These are phyloP conservation scores for Onychomys arenicola DNA, from an alignment of 2,797 vertebrate genomes.

Conservation along the genomic window DNA sequence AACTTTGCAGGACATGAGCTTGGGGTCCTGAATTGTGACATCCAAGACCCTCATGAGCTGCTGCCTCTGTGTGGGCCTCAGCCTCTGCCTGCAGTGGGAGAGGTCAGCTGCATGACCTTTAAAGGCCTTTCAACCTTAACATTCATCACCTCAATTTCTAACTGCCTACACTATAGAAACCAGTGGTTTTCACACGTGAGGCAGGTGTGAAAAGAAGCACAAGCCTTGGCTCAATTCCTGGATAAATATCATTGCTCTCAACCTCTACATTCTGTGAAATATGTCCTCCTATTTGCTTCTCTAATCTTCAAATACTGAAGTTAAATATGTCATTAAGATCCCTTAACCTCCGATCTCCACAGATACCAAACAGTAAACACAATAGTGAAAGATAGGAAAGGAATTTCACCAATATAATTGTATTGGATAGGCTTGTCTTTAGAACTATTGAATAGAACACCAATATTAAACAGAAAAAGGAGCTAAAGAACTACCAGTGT, in stretches of 20 bases:
- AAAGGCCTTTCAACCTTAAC: background rate
- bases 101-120: background rate
- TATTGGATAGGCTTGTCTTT: background rate
- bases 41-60: background rate
- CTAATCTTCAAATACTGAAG: slow-evolving; percentile 29
- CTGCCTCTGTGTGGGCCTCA: background rate
- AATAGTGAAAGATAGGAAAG: background rate
- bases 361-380: background rate
- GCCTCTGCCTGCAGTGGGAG: background rate
- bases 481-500: background rate
- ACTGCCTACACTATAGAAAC: background rate
- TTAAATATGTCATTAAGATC: background rate
- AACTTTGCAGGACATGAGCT: background rate
- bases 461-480: background rate
- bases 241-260: background rate
- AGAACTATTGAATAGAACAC: too few relatives aligned
- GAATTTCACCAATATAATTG: background rate
- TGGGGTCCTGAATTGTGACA: background rate
- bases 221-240: background rate
- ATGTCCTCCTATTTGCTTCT: slow-evolving; percentile 45
- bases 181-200: background rate
- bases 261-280: too few relatives aligned
- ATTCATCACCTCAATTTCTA: background rate
- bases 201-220: background rate
- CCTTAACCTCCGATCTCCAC: background rate